These are phyloP conservation scores for Mustela nigripes DNA, from an alignment of 2,113 vertebrate genomes.

Conservation along the genomic window DNA sequence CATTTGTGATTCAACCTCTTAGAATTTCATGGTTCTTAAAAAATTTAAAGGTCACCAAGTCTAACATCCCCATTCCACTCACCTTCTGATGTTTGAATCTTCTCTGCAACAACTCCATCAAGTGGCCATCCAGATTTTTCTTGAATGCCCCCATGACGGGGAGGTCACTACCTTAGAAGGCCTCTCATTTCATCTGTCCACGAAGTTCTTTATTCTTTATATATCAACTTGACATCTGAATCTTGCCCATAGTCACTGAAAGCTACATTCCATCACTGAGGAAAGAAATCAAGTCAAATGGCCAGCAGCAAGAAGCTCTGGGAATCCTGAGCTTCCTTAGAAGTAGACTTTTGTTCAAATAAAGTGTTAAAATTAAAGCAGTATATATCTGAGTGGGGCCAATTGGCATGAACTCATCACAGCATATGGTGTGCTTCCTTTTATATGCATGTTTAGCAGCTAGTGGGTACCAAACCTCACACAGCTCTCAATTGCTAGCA, in stretches of 20 bases:
- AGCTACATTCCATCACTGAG: constrained; percentile 42
- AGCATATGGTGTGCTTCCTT: constrained; percentile 84
- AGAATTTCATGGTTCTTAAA: constrained; percentile 72
- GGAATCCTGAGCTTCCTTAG: constrained; percentile 83
- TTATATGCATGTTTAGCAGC: constrained; percentile 85
- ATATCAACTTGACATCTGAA: constrained; percentile 32
- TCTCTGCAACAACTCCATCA: constrained; percentile 65
- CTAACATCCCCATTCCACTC: constrained; percentile 23
- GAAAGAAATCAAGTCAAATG: constrained; percentile 68
- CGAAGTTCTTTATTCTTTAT: constrained; percentile 45
- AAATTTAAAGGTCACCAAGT: constrained; percentile 70
- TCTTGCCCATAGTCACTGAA: constrained; percentile 38
- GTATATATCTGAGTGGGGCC: constrained; percentile 81
- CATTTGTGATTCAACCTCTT: constrained; percentile 75
- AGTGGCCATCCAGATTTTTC: constrained; percentile 51
- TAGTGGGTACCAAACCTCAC: constrained; percentile 83
- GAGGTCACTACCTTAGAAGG: not conserved
- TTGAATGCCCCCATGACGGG: constrained; percentile 28
- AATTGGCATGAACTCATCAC: constrained; percentile 80
- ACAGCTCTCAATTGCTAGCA: constrained; percentile 84
- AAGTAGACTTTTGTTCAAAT: constrained; percentile 84
- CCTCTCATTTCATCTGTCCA: not conserved
- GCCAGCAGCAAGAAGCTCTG: constrained; percentile 74
- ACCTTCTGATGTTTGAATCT: constrained; percentile 46
- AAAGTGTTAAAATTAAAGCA: constrained; percentile 85